Base-by-base conservation (phyloP, 2,113 vertebrate species). In the Prunella fulvescens region DNA sequence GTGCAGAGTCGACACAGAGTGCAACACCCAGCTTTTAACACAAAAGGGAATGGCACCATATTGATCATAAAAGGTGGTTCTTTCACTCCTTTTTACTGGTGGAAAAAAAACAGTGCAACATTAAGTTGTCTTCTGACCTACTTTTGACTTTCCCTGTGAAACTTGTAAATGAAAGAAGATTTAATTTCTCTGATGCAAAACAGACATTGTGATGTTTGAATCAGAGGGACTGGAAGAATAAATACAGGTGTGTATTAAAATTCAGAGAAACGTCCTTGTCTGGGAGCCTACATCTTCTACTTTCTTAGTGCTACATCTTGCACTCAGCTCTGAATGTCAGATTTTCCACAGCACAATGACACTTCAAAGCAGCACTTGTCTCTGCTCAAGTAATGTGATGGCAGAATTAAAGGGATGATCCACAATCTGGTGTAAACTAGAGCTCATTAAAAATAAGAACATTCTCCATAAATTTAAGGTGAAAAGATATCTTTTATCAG, bases 351-450 rank as follows among this genome's bases (percentile, higher is more conserved):
- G 92, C 95, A 91, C 94, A 94, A 96, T 93, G 93, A 96, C 94
- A 96, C 88, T 96, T 97, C 90, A 95, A 96, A 95, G 94, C 88
- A 94, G 90, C 95, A 93, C 94, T 96, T 93, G 90, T 96, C 94
- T 94, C 76, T 86, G 80, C 61, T 90, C 65, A 67, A 94, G 90
- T 92, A 88, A 96, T n/a, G 93, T 88, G 90, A 94, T 93, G 91
- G 94, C 96, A 97, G 92, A 95, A 95, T 92, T 95, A 96, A 92
- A 94, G 82, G 80, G 67, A 92, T 96, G 82, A 90, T 88, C 82
- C 86, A 92, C 95, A 97, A 92, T 96, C 96, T 97, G 96, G 86
- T 95, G 82, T 94, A 95, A 95, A 96, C 80, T 85, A 87, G 61
- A 85, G 92, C 95, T 97, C 95, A 96, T 97, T 97, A 96, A 96